Conservation (phyloP, 2,888 invertebrate species). For the Nymphalis c-album region DNA sequence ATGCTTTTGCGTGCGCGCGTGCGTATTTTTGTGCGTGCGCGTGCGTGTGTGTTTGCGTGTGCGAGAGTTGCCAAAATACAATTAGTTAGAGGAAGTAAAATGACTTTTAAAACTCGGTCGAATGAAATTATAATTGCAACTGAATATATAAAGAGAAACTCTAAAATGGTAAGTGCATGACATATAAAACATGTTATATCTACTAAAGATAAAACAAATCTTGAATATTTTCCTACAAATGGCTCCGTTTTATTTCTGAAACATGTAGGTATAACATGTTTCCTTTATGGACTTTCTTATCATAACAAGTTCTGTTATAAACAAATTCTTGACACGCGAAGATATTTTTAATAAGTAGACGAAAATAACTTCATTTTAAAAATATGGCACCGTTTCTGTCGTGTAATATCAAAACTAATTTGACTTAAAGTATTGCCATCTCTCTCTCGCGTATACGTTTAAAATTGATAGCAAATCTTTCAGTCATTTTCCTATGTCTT, state of each 20-base stretch:
- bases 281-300: not conserved
- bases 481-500: too few relatives aligned
- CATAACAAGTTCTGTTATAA: not conserved
- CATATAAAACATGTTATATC: not conserved
- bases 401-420: too few relatives aligned
- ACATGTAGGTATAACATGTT: not conserved
- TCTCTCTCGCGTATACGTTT: too few relatives aligned
- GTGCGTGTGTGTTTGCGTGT: too few relatives aligned
- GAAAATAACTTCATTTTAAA: not conserved
- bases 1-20: too few relatives aligned
- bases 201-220: slow-evolving; percentile 3
- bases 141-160: not conserved
- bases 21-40: too few relatives aligned
- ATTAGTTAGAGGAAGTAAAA: too few relatives aligned
- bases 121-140: not conserved
- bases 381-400: too few relatives aligned
- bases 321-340: not conserved
- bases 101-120: too few relatives aligned
- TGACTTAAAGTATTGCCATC: too few relatives aligned
- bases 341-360: not conserved
- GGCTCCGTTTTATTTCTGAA: slow-evolving; percentile 8
- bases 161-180: not conserved
- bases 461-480: too few relatives aligned
- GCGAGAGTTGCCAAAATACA: too few relatives aligned
- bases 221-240: not conserved